Evolutionary conservation across 2,113 vertebrate species (phyloP).

Genomic region (Bos indicus): DNA sequence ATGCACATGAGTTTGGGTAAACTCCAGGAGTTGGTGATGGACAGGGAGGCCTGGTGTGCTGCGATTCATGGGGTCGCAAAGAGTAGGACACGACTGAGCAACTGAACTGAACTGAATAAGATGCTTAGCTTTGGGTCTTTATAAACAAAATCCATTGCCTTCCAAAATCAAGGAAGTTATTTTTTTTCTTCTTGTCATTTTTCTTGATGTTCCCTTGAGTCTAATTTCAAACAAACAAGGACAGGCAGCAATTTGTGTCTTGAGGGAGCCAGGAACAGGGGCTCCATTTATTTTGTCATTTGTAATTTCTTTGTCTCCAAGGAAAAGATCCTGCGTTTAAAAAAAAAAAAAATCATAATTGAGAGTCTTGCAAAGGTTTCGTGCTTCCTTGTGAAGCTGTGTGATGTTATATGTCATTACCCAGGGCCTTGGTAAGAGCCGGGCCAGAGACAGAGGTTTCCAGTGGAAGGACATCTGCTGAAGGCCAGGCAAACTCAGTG

Average conservation of each 20-base stretch:
- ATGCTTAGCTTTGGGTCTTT: not conserved
- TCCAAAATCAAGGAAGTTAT: not conserved
- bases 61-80: too few relatives aligned
- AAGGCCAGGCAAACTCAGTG: not conserved
- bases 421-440: not conserved
- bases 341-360: not conserved
- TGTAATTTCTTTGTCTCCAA: conserved; percentile 31
- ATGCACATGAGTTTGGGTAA: too few relatives aligned
- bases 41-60: too few relatives aligned
- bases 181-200: not conserved
- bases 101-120: not conserved
- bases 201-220: not conserved
- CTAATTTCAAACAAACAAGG: not conserved
- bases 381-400: not conserved
- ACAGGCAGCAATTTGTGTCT: not conserved
- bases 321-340: not conserved
- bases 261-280: not conserved
- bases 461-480: not conserved
- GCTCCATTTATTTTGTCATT: not conserved
- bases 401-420: not conserved
- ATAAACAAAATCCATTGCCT: not conserved
- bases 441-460: not conserved
- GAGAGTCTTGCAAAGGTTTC: not conserved
- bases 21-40: too few relatives aligned
- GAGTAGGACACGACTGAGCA: too few relatives aligned